Evolutionary conservation across 1,140 invertebrate genomes (phyloP).

Genomic region (Drosophila pruinosa): DNA sequence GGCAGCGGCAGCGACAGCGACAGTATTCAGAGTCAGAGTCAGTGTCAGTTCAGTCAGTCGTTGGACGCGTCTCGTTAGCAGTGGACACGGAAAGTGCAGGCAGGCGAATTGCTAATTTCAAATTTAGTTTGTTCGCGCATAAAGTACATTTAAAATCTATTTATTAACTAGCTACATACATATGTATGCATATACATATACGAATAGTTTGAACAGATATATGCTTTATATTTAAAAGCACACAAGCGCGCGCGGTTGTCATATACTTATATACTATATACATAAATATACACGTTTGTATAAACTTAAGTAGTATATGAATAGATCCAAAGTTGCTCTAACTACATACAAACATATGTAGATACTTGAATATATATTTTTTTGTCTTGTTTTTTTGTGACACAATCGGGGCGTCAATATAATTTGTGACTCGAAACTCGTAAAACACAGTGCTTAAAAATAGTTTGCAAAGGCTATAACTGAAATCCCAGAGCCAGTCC

Average conservation of each 20-base stretch:
- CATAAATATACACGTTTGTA: no score
- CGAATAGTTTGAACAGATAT: neutral
- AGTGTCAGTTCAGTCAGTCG: conserved; percentile 43
- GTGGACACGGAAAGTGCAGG: conserved; percentile 50
- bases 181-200: conserved; percentile 7
- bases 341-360: neutral
- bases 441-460: conserved; percentile 58
- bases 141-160: conserved; percentile 2
- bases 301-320: conserved; percentile 13
- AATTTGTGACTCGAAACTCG: no score
- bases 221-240: conserved; percentile 37
- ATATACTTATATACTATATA: conserved; percentile 31
- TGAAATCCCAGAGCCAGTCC: conserved; percentile 21
- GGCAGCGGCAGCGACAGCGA: neutral
- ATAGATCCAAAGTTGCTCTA: conserved; percentile 11
- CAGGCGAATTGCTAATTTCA: conserved; percentile 3
- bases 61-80: conserved; percentile 56
- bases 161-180: conserved; percentile 25
- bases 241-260: conserved; percentile 53
- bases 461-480: conserved; percentile 39
- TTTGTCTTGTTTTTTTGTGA: conserved; percentile 72
- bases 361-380: conserved; percentile 51
- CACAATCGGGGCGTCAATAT: conserved; percentile 43
- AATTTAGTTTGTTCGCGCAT: neutral
- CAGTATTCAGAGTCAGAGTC: conserved; percentile 35